These are phyloP conservation scores for Ochropleura leucogaster DNA, from an alignment of 2,888 invertebrate genomes.

Conservation along the genomic window DNA sequence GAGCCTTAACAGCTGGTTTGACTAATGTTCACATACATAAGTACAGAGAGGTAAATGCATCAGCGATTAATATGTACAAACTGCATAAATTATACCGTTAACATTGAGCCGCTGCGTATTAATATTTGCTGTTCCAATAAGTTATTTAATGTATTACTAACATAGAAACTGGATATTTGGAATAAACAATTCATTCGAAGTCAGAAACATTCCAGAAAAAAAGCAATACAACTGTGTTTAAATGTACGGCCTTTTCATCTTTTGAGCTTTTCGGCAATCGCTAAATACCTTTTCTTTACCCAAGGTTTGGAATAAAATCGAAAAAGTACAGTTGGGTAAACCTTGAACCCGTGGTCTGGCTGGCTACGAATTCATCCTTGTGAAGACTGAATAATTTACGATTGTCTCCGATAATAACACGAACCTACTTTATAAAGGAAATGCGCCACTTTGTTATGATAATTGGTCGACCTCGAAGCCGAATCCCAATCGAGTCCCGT, in stretches of 20 bases:
- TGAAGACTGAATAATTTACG: conserved; percentile 70
- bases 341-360: conserved; percentile 43
- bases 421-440: conserved; percentile 73
- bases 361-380: conserved; percentile 46
- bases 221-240: background rate
- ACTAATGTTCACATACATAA: conserved; percentile 73
- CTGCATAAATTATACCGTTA: conserved; percentile 75
- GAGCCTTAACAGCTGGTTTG: conserved; percentile 67
- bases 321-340: conserved; percentile 23
- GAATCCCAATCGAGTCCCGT: conserved; percentile 71
- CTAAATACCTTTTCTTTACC: conserved; percentile 5
- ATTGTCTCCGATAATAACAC: conserved; percentile 69
- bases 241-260: conserved; percentile 21
- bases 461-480: conserved; percentile 74
- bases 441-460: conserved; percentile 77
- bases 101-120: conserved; percentile 49
- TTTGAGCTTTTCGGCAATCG: conserved; percentile 17
- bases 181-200: background rate
- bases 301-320: conserved; percentile 33
- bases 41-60: conserved; percentile 71
- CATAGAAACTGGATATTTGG: background rate
- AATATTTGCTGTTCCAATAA: conserved; percentile 41
- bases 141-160: background rate
- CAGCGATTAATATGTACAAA: conserved; percentile 76
- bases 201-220: conserved; percentile 1